Evolutionary conservation across 2,888 invertebrate species (phyloP).

Genomic region (Mechanitis mazaeus): DNA sequence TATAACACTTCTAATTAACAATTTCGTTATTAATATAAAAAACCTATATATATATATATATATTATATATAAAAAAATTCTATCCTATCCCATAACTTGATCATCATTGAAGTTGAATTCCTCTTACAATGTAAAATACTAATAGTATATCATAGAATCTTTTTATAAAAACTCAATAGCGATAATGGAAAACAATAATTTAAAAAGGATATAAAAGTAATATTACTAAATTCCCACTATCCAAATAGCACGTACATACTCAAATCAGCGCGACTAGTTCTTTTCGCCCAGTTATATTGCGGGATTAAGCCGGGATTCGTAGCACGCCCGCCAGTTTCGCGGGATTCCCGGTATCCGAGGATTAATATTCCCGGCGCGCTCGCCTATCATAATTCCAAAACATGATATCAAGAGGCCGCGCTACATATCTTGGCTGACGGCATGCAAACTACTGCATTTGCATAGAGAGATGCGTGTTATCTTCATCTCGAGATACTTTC

Average conservation of each 20-base stretch:
- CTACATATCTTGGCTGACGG: constrained; percentile 54
- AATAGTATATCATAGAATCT: neutral
- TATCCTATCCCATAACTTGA: too few relatives aligned
- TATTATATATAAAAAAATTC: too few relatives aligned
- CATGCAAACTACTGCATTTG: constrained; percentile 43
- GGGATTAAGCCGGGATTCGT: constrained; percentile 31
- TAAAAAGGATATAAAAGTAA: neutral
- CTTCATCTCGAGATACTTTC: constrained; percentile 18
- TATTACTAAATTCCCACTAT: constrained; percentile 16
- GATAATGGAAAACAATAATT: neutral
- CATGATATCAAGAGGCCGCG: constrained; percentile 50
- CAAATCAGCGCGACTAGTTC: constrained; percentile 21
- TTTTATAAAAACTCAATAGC: neutral
- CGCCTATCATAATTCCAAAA: constrained; percentile 55
- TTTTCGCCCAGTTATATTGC: constrained; percentile 14
- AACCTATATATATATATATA: too few relatives aligned
- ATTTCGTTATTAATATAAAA: too few relatives aligned
- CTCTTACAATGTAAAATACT: neutral
- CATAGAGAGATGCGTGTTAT: constrained; percentile 25
- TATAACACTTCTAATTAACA: neutral
- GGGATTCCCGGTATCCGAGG: constrained; percentile 33
- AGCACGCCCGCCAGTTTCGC: constrained; percentile 35
- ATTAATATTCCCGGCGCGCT: constrained; percentile 57
- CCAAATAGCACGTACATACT: constrained; percentile 25
- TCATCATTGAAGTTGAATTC: too few relatives aligned